phyloP scores from a whole-genome alignment of 2,113 vertebrate species.

The Noturus placidus region DNA sequence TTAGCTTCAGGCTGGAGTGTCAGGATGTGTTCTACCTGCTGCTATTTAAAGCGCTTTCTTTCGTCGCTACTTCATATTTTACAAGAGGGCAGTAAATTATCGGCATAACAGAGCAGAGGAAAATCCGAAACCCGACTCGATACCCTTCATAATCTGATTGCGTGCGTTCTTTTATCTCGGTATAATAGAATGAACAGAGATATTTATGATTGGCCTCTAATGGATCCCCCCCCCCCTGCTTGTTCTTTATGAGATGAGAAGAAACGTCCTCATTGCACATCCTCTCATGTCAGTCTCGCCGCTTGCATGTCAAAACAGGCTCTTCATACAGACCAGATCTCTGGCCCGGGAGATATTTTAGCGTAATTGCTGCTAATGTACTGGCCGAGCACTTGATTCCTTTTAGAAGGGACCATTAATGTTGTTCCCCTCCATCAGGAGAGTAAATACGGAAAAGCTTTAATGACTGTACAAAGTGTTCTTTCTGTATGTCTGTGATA shows the following conservation, averaged over 20 bases:
- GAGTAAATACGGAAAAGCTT: constrained; percentile 56
- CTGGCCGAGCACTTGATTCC: constrained; percentile 52
- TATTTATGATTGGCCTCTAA: constrained; percentile 59
- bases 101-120: constrained; percentile 27
- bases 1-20: constrained; percentile 11
- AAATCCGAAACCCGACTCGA: constrained; percentile 27
- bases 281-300: constrained; percentile 43
- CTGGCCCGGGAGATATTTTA: constrained; percentile 52
- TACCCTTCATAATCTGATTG: constrained; percentile 43
- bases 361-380: constrained; percentile 54
- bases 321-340: constrained; percentile 43
- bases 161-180: constrained; percentile 37
- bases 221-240: constrained; percentile 15
- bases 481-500: constrained; percentile 55
- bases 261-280: constrained; percentile 34
- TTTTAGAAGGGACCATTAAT: constrained; percentile 52
- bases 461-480: constrained; percentile 52
- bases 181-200: constrained; percentile 46
- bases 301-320: constrained; percentile 55
- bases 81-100: constrained; percentile 45
- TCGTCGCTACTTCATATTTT: constrained; percentile 45
- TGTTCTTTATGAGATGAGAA: constrained; percentile 22
- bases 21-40: constrained; percentile 32
- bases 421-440: constrained; percentile 54
- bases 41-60: constrained; percentile 36